phyloP scores from a whole-genome alignment of 1,140 invertebrate species.

The Rhysida immarginata region DNA sequence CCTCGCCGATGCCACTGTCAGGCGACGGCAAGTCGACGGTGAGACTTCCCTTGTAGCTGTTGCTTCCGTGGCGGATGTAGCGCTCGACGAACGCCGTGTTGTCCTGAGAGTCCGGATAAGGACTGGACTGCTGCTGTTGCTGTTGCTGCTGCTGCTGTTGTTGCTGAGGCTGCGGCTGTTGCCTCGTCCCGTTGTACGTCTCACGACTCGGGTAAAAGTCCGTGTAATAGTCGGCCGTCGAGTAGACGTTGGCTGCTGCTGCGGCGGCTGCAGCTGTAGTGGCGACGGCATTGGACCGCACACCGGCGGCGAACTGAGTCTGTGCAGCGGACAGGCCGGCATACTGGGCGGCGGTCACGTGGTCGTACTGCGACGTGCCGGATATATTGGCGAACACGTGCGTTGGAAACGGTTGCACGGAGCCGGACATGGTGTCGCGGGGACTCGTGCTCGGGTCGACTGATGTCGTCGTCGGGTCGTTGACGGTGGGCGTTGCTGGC shows the following conservation, averaged over 20 bases:
- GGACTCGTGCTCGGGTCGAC: neutral
- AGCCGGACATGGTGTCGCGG: neutral
- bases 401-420: neutral
- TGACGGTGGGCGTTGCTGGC: neutral
- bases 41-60: conserved; percentile 28
- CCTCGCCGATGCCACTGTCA: conserved; percentile 77
- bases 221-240: conserved; percentile 14
- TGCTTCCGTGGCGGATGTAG: conserved; percentile 33
- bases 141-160: neutral
- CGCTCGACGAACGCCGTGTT: conserved; percentile 37
- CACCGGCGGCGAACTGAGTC: neutral
- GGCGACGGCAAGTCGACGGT: conserved; percentile 82
- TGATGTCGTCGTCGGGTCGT: neutral
- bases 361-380: neutral
- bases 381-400: neutral
- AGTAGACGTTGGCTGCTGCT: conserved; percentile 32
- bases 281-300: neutral
- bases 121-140: conserved; percentile 18
- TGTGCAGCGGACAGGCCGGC: neutral
- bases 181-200: neutral
- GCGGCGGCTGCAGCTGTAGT: neutral
- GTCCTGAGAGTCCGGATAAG: conserved; percentile 20
- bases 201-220: conserved; percentile 24
- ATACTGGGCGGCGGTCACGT: neutral
- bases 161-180: neutral